Evolutionary conservation across 2,888 invertebrate genomes (phyloP).

Genomic region (Hydraecia micacea): DNA sequence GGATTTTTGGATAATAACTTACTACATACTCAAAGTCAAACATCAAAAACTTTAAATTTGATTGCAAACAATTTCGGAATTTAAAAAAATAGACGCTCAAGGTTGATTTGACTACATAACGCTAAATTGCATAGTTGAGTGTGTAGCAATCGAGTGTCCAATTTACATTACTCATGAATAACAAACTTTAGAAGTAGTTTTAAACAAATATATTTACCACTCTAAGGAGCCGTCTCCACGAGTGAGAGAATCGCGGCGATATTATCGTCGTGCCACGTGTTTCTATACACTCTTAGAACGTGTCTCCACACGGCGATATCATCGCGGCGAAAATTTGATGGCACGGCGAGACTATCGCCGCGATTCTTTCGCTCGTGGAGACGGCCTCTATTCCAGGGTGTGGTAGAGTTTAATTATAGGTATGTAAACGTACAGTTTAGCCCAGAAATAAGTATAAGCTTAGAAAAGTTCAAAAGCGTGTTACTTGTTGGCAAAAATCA

Average conservation of each 20-base stretch:
- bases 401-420: not conserved
- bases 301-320: no score
- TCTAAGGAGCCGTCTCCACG: not conserved
- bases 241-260: no score
- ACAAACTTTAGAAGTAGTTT: not conserved
- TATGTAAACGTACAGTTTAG: not conserved
- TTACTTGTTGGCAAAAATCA: not conserved
- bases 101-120: not conserved
- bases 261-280: no score
- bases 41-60: not conserved
- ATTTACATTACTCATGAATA: not conserved
- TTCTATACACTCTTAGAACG: no score
- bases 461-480: not conserved
- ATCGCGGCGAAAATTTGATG: no score
- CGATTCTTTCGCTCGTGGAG: no score
- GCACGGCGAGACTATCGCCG: no score
- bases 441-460: not conserved
- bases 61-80: not conserved
- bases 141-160: not conserved
- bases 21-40: not conserved
- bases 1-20: not conserved
- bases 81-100: not conserved
- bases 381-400: not conserved
- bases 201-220: conserved; percentile 8
- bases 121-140: not conserved